phyloP scores from a whole-genome alignment of 2,113 vertebrate species.

The Loxodonta africana region DNA sequence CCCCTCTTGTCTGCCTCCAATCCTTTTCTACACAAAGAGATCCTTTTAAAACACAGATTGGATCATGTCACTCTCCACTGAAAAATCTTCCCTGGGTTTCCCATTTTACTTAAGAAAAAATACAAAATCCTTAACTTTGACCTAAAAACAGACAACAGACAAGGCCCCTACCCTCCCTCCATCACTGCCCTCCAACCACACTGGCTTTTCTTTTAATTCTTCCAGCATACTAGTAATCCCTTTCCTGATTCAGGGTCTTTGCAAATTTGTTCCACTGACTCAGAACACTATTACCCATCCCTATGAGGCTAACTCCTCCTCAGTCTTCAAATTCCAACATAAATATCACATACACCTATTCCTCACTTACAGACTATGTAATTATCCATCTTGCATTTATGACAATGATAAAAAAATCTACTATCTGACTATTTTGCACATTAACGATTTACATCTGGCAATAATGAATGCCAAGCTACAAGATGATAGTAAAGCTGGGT shows the following conservation, averaged over 20 bases:
- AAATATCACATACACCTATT: neutral
- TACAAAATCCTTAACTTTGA: neutral
- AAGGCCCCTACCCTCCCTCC: neutral
- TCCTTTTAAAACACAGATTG: conserved; percentile 21
- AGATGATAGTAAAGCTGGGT: no score
- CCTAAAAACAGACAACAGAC: neutral
- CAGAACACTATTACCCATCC: neutral
- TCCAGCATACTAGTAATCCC: neutral
- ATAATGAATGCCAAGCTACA: no score
- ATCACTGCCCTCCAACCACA: neutral
- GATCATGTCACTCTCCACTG: neutral
- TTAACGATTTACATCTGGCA: no score
- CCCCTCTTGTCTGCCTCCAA: neutral
- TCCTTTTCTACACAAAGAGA: neutral
- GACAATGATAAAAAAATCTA: no score
- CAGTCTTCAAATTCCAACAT: neutral
- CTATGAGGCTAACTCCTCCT: neutral
- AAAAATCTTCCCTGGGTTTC: neutral
- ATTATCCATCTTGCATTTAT: no score
- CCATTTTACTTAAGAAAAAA: neutral
- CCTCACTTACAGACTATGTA: no score
- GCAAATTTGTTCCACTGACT: neutral
- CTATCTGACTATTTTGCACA: no score
- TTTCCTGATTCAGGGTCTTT: neutral
- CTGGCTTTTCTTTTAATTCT: neutral